Evolutionary conservation across 2,888 invertebrate species (phyloP).

Genomic region (Tridacna gigas): DNA sequence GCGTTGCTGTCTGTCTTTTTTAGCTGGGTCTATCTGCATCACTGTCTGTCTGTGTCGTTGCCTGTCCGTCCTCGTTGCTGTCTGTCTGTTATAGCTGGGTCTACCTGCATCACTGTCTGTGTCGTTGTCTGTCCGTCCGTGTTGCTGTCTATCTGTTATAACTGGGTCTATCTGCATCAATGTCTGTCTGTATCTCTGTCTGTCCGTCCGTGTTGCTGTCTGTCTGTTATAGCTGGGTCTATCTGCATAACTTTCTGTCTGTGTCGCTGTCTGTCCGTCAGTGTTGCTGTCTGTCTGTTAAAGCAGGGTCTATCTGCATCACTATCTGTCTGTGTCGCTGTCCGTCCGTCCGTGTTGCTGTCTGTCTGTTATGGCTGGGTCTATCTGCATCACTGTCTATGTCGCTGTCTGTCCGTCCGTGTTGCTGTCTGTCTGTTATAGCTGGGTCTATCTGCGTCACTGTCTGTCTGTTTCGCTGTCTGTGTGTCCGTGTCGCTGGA

Average conservation of each 20-base stretch:
- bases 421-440: no score
- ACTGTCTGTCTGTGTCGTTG: neutral
- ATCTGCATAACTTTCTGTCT: neutral
- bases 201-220: neutral
- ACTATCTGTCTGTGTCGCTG: neutral
- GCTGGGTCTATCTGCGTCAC: neutral
- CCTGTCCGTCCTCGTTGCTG: neutral
- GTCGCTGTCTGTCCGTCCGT: neutral
- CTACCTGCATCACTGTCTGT: neutral
- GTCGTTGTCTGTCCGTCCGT: no score
- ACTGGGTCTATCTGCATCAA: no score
- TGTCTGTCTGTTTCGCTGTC: no score
- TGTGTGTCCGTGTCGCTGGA: no score
- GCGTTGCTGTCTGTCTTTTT: neutral
- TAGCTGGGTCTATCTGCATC: neutral
- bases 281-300: no score
- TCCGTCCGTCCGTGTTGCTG: neutral
- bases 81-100: conserved; percentile 2
- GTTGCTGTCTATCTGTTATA: no score
- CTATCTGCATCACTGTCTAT: no score
- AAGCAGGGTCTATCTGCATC: no score
- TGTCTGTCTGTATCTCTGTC: no score
- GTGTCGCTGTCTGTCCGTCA: no score
- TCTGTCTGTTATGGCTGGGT: no score
- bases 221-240: neutral